A percentile compares a stretch with the other conserved stretches of the same genome.
Conservation (phyloP, 2,888 invertebrate genomes). For the Caenorhabditis afra region DNA sequence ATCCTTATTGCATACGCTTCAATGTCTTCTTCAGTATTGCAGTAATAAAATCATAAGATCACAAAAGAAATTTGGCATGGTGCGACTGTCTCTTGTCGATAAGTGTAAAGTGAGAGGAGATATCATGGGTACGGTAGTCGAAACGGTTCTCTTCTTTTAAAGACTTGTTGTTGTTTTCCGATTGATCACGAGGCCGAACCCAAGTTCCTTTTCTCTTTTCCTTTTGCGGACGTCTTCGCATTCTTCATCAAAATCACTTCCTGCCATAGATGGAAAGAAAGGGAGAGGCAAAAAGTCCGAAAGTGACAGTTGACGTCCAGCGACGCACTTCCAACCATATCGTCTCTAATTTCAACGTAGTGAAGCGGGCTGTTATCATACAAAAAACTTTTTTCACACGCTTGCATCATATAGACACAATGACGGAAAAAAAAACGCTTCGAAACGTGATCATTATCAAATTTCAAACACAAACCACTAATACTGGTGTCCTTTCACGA, state of each 20-base stretch:
- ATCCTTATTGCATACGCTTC: background rate
- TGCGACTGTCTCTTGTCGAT: too few species aligned
- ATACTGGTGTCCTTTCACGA: slow-evolving; percentile 2
- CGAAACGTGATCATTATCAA: slow-evolving; percentile 11
- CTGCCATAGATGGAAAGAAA: slow-evolving; percentile 8
- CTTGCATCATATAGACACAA: slow-evolving; percentile 54
- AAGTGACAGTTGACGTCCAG: too few species aligned
- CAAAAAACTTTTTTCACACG: slow-evolving; percentile 17
- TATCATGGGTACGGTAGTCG: too few species aligned
- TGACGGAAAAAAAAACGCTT: slow-evolving; percentile 27
- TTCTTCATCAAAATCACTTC: slow-evolving; percentile 2
- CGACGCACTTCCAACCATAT: background rate
- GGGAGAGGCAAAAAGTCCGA: background rate
- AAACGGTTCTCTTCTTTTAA: background rate
- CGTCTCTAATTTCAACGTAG: slow-evolving; percentile 1
- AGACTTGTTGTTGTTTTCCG: slow-evolving; percentile 14
- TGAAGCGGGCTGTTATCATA: slow-evolving; percentile 47
- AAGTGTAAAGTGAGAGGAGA: too few species aligned
- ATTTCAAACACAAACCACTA: slow-evolving; percentile 6
- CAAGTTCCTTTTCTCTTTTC: background rate
- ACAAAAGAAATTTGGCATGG: background rate
- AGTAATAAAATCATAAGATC: too few species aligned
- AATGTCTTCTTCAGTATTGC: background rate
- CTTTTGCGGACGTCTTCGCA: background rate
- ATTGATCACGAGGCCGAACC: slow-evolving; percentile 18